phyloP scores from a whole-genome alignment of 2,888 invertebrate species.

The Melolontha melolontha region DNA sequence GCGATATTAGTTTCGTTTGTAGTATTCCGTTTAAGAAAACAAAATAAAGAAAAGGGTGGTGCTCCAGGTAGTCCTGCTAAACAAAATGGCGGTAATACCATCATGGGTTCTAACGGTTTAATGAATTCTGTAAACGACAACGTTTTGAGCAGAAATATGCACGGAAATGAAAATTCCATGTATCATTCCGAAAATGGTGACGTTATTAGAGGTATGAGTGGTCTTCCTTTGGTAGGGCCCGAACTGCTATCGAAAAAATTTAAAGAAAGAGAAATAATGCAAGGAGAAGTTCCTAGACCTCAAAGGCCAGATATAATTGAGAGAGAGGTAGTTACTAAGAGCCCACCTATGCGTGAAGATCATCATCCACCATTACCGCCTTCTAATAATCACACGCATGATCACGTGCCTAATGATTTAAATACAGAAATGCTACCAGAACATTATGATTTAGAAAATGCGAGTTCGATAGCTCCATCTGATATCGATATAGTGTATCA shows the following conservation, averaged over 20 bases:
- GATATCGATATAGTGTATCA: constrained; percentile 97
- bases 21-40: constrained; percentile 89
- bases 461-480: constrained; percentile 96
- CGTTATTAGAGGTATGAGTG: constrained; percentile 79
- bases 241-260: constrained; percentile 90
- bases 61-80: constrained; percentile 77
- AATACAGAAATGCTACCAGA: constrained; percentile 83
- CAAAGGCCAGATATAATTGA: constrained; percentile 95
- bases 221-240: constrained; percentile 84
- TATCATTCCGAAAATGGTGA: constrained; percentile 81
- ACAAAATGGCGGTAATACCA: constrained; percentile 78
- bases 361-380: constrained; percentile 85
- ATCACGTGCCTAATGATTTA: constrained; percentile 81
- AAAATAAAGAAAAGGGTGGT: constrained; percentile 87
- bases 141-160: constrained; percentile 76
- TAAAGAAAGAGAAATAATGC: constrained; percentile 85
- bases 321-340: constrained; percentile 87
- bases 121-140: constrained; percentile 77
- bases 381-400: constrained; percentile 78
- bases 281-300: constrained; percentile 78
- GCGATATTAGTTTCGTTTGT: constrained; percentile 92
- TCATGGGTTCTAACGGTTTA: constrained; percentile 77
- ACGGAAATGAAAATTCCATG: constrained; percentile 76
- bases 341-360: constrained; percentile 82
- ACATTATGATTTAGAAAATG: constrained; percentile 96